Percentiles rank a stretch among this genome's conserved stretches.
These are phyloP conservation scores for Danionella cerebrum DNA, from an alignment of 2,113 vertebrate genomes.

Conservation along the genomic window DNA sequence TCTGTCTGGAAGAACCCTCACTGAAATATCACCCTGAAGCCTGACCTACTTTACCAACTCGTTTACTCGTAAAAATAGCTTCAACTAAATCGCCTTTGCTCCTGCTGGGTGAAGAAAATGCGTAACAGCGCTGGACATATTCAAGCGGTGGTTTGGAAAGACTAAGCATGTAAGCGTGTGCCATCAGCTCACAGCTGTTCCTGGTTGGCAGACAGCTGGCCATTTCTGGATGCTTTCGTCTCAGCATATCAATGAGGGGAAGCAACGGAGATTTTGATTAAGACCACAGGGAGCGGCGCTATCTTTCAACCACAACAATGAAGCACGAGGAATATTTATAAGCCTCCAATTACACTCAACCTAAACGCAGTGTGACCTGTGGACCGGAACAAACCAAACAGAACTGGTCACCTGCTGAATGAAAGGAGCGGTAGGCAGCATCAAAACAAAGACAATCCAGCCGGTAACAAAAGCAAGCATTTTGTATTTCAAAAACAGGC, in stretches of 20 bases:
- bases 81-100: not conserved
- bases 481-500: not conserved
- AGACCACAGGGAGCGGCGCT: not conserved
- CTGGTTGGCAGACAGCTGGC: not conserved
- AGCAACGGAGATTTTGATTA: constrained; percentile 15
- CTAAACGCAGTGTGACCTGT: not conserved
- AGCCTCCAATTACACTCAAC: constrained; percentile 1
- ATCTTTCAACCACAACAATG: constrained; percentile 16
- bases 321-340: constrained; percentile 12
- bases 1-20: not conserved
- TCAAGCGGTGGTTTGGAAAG: not conserved
- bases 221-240: not conserved
- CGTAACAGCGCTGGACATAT: no score
- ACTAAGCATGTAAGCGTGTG: not conserved
- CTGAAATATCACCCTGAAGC: no score
- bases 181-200: not conserved
- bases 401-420: not conserved
- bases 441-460: no score
- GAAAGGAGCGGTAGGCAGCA: not conserved
- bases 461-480: not conserved
- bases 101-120: not conserved
- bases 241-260: constrained; percentile 22
- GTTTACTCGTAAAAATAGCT: not conserved
- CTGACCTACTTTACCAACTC: not conserved
- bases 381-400: not conserved